Evolutionary conservation across 2,888 invertebrate genomes (phyloP).

Genomic region (Luperina testacea): DNA sequence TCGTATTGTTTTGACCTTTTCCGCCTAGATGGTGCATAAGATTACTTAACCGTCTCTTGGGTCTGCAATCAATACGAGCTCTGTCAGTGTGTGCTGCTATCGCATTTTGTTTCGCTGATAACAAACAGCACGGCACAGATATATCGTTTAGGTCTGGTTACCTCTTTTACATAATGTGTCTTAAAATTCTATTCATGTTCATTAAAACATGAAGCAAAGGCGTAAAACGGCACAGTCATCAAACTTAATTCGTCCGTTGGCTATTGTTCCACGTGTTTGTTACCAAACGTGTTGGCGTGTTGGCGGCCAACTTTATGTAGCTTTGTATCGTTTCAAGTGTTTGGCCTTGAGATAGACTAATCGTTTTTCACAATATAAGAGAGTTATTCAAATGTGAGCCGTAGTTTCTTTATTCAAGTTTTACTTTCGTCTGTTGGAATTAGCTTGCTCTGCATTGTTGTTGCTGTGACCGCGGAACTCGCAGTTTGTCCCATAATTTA

Average conservation of each 20-base stretch:
- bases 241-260: conserved; percentile 37
- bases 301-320: conserved; percentile 61
- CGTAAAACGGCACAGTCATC: conserved; percentile 49
- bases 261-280: conserved; percentile 55
- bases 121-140: conserved; percentile 9
- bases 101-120: conserved; percentile 32
- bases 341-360: conserved; percentile 76
- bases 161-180: conserved; percentile 33
- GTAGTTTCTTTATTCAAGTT: conserved; percentile 37
- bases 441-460: conserved; percentile 56
- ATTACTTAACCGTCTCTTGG: conserved; percentile 14
- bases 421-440: conserved; percentile 42
- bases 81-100: conserved; percentile 21
- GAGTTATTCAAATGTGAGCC: conserved; percentile 43
- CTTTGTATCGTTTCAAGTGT: conserved; percentile 71
- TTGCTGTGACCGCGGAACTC: conserved; percentile 48
- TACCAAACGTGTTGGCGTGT: conserved; percentile 55
- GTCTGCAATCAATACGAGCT: conserved; percentile 3
- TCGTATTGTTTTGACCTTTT: conserved; percentile 19
- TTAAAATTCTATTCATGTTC: conserved; percentile 33
- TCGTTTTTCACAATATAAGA: conserved; percentile 63
- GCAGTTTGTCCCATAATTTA: conserved; percentile 58
- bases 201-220: conserved; percentile 38
- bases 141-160: conserved; percentile 20
- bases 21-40: conserved; percentile 8